Evolutionary conservation across 1,140 invertebrate species (phyloP), one percentile per base, ranked within the genome.

Genomic region (Epicauta chinensis): DNA sequence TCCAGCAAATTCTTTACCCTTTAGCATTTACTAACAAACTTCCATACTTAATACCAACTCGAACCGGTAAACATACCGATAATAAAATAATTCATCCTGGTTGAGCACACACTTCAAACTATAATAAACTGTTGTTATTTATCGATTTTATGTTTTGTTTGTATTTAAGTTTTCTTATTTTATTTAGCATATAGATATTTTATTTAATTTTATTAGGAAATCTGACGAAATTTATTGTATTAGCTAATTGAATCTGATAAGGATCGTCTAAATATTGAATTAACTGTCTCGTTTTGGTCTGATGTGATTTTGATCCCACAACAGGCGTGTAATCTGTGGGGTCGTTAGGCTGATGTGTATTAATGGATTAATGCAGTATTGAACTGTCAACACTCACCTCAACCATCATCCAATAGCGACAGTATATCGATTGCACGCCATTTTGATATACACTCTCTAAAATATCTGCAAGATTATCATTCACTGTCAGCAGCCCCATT

Each of bases 311-410:
- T 40, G 46, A 49, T 49, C 37, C 46, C 46, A 39, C 46, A 49
- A 49, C 46, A 38, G 57, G 58, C 57, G 55, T 57, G 52, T 57
- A 63, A 60, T 59, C 56, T 58, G 54, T 41, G 53, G 55, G 58
- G 61, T 66, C 62, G 64, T 66, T 66, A 66, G 55, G 44, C 53
- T 64, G 62, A 66, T 64, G 58, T 63, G 57, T 58, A 64, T 66
- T 66, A 66, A 66, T 66, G 64, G 64, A 66, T 66, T 64, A 64
- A 64, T 66, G 64, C 62, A 64, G 62, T 66, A 66, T 66, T 66
- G 64, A 66, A 66, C 64, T 64, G 60, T 64, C 62, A 64, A 62
- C 64, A 59, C 55, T 62, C 51, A 59, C 56, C 46, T 61, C 55
- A 46, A 31, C 49, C 50, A 60, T 60, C 49, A 61, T 61, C 53